These are phyloP conservation scores for Ochotona curzoniae DNA, from an alignment of 2,113 vertebrate genomes.

Conservation along the genomic window DNA sequence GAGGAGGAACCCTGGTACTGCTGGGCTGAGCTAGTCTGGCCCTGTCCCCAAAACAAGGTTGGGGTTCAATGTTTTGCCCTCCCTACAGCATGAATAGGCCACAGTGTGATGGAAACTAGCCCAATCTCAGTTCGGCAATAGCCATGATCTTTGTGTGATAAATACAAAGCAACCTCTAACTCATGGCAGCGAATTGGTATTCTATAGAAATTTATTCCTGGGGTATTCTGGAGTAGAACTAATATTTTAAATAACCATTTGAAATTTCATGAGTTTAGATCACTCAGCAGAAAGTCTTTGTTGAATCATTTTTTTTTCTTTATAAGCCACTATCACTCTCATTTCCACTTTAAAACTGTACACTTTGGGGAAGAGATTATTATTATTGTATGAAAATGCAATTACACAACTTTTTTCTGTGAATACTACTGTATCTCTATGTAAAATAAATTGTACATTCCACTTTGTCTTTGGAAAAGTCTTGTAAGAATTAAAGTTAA, in stretches of 20 bases:
- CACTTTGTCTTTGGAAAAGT: background rate
- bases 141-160: background rate
- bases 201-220: background rate
- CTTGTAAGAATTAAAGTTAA: constrained; percentile 1
- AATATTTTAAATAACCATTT: background rate
- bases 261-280: constrained; percentile 2
- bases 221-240: background rate
- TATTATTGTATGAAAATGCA: constrained; percentile 7
- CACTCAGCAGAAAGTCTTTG: constrained; percentile 15
- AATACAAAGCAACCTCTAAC: constrained; percentile 46
- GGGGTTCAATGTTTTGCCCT: background rate
- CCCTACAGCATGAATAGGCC: background rate
- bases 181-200: background rate
- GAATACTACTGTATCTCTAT: background rate
- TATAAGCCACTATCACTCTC: background rate
- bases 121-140: background rate
- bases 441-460: background rate
- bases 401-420: background rate
- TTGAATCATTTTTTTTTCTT: background rate
- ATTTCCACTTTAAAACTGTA: background rate
- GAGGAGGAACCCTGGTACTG: background rate
- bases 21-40: background rate
- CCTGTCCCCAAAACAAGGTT: background rate
- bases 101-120: background rate
- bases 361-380: background rate